A percentile compares a stretch with the other conserved stretches of the same genome.
These are phyloP conservation scores for Micropoecilia bifurca DNA, from an alignment of 2,797 vertebrate species.

Conservation along the genomic window DNA sequence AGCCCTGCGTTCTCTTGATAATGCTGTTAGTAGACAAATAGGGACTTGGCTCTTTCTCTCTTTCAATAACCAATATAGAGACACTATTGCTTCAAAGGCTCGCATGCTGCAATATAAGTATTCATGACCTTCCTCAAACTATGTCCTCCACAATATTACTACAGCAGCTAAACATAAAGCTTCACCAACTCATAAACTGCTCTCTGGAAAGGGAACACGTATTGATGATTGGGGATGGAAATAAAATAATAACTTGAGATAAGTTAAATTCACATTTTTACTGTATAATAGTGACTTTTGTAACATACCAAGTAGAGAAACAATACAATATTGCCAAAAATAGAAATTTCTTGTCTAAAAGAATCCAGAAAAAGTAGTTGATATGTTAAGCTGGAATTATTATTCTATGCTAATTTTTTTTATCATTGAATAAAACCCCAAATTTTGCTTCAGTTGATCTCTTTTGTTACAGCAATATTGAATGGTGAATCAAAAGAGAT, in stretches of 20 bases:
- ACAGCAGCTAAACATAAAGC: slow-evolving; percentile 17
- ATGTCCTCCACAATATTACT: slow-evolving; percentile 49
- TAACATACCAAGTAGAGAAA: background rate
- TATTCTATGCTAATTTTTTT: background rate
- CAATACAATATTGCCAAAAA: background rate
- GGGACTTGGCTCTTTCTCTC: slow-evolving; percentile 48
- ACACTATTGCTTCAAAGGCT: slow-evolving; percentile 61
- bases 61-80: slow-evolving; percentile 41
- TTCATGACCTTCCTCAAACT: slow-evolving; percentile 71
- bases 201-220: slow-evolving; percentile 15
- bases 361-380: background rate
- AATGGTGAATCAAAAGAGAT: background rate
- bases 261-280: background rate
- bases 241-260: background rate
- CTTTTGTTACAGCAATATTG: background rate
- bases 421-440: background rate
- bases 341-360: background rate
- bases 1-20: slow-evolving; percentile 79
- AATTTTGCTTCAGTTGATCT: background rate
- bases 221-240: slow-evolving; percentile 4
- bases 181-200: background rate
- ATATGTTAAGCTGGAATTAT: background rate
- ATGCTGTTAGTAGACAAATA: slow-evolving; percentile 68
- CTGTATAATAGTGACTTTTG: background rate
- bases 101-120: slow-evolving; percentile 41